Base-by-base conservation (phyloP, 2,113 vertebrate species). In the Furnarius figulus region DNA sequence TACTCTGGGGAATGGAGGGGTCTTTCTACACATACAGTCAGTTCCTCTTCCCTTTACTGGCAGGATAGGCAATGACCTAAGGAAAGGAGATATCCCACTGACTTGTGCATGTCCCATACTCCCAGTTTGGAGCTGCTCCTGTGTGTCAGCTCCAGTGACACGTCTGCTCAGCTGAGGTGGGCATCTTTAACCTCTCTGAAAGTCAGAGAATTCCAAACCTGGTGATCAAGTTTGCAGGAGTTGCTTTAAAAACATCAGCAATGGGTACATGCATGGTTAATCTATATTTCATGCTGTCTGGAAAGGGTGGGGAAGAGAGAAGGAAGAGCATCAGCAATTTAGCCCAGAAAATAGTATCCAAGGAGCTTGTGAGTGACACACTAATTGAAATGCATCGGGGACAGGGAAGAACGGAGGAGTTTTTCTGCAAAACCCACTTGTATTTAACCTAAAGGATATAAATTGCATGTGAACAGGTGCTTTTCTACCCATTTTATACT, bases 31-130 rank as follows among this genome's bases (percentile, higher is more conserved):
- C 6, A 27, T 17, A 10, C 21, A 27, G 9, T n/a, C 5, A 23
- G 19, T 72, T 88, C 14, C 47, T 58, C 68, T 76, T 72, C 33
- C 21, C 10, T 68, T 83, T 68, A 8, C 24, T 52, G 59, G 7
- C 0, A 2, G 18, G 40, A 23, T 25, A 42, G 33, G 24, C 47
- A 44, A 68, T 20, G 49, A 28, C 49, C n/a, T 42, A 28, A 42
- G 40, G 35, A 40, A 86, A 65, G 39, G 65, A 73, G 23, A 25
- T 0, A 0, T 55, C 37, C 11, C 47, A 14, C 21, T 30, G 44
- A 25, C 22, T 59, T 0, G 1, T 30, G 10, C 0, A 0, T 49
- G 58, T 27, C 31, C 56, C 50, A 31, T 5, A 10, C 42, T 74
- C 16, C 27, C 30, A 22, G 20, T 52, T 27, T 4, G 3, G 58